Evolutionary conservation across 2,888 invertebrate genomes (phyloP).

Genomic region (Dastarcus helophoroides): DNA sequence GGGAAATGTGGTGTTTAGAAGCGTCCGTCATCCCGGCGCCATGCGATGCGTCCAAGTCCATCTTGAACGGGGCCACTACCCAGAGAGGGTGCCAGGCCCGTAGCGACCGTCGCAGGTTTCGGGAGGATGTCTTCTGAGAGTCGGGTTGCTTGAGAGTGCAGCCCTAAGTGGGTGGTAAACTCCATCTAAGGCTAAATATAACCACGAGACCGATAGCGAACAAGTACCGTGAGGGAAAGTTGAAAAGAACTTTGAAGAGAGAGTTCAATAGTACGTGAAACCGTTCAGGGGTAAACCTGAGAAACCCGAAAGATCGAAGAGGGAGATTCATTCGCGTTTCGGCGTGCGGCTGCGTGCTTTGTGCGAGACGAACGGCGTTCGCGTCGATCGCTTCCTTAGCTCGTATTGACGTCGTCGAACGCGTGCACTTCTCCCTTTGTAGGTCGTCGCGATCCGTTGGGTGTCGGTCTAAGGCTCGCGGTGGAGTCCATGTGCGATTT

Average conservation of each 20-base stretch:
- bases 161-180: conserved; percentile 47
- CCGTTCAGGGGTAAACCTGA: conserved; percentile 32
- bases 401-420: conserved; percentile 17
- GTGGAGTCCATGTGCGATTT: too few relatives aligned
- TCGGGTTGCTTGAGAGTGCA: conserved; percentile 49
- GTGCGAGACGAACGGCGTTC: conserved; percentile 9
- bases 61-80: conserved; percentile 42
- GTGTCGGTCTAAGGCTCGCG: too few relatives aligned
- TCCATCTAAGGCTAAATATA: conserved; percentile 44
- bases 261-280: conserved; percentile 44
- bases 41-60: conserved; percentile 38
- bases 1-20: conserved; percentile 41
- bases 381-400: conserved; percentile 13
- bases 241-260: conserved; percentile 31
- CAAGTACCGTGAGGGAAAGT: conserved; percentile 41
- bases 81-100: conserved; percentile 45
- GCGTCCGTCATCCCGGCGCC: conserved; percentile 28
- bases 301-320: conserved; percentile 27
- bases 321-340: conserved; percentile 19
- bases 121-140: conserved; percentile 35
- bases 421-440: conserved; percentile 39
- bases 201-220: conserved; percentile 50
- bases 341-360: conserved; percentile 14
- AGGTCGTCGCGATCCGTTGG: conserved; percentile 45
- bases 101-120: conserved; percentile 30